A percentile compares a stretch with the other conserved stretches of the same genome.
Conservation (phyloP, 2,797 vertebrate genomes). For the Crax fasciolata region DNA sequence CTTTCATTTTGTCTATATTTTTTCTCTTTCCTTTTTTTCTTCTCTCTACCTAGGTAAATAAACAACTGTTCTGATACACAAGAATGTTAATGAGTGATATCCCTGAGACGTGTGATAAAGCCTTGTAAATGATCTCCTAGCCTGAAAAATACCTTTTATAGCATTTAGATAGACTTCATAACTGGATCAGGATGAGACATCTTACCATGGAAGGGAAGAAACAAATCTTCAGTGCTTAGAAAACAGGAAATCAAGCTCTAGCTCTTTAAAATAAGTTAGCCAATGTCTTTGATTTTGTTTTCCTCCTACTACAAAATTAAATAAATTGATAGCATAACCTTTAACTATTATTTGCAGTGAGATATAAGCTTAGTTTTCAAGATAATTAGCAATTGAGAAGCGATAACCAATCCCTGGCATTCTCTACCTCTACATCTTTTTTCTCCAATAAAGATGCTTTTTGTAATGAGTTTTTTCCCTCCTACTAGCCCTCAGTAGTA, state of each 20-base stretch:
- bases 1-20: neutral
- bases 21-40: neutral
- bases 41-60: neutral
- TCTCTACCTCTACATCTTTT: neutral
- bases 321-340: neutral
- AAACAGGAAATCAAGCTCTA: neutral
- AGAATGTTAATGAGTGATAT: neutral
- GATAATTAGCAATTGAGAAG: conserved; percentile 2
- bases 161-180: neutral
- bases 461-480: conserved; percentile 64
- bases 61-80: neutral
- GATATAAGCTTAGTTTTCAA: conserved; percentile 20
- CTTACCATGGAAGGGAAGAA: neutral
- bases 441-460: conserved; percentile 19
- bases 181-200: neutral
- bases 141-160: neutral
- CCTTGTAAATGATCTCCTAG: neutral
- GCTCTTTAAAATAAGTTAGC: conserved; percentile 9
- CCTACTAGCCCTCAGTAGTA: conserved; percentile 43
- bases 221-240: neutral
- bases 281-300: neutral
- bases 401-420: conserved; percentile 25
- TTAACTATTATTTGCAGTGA: neutral
- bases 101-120: neutral
- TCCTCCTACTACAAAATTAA: conserved; percentile 20